These are phyloP conservation scores for Dendropsophus ebraccatus DNA, from an alignment of 2,113 vertebrate genomes.

Conservation along the genomic window DNA sequence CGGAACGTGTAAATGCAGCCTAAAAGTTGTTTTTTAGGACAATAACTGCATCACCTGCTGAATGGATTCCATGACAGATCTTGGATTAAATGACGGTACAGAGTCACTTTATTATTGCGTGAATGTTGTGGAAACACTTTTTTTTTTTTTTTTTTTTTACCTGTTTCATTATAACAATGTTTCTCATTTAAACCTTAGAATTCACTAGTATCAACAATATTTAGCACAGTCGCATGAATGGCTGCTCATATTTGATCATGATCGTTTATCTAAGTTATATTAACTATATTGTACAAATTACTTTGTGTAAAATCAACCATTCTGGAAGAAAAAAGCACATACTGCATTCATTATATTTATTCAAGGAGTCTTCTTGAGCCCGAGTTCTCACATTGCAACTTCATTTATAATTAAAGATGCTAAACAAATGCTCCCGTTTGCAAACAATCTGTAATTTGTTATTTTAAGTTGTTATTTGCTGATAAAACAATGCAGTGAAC, in stretches of 20 bases:
- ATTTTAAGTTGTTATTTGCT: conserved; percentile 7
- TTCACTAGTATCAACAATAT: not conserved
- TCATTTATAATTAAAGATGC: not conserved
- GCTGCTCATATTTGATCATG: not conserved
- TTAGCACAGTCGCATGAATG: not conserved
- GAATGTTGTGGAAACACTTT: too few species aligned
- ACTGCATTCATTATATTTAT: not conserved
- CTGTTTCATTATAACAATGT: too few species aligned
- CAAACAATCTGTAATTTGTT: conserved; percentile 3
- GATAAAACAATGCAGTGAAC: conserved; percentile 7
- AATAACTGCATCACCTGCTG: too few species aligned
- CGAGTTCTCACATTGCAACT: not conserved
- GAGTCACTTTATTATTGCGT: too few species aligned
- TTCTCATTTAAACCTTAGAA: not conserved
- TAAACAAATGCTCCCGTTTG: conserved; percentile 23
- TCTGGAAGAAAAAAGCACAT: not conserved
- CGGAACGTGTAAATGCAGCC: too few species aligned
- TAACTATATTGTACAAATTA: not conserved
- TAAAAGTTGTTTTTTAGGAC: too few species aligned
- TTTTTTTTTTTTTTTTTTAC: too few species aligned
- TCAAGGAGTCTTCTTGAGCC: not conserved
- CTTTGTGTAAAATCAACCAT: not conserved
- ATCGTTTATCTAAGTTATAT: conserved; percentile 11
- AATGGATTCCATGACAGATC: too few species aligned
- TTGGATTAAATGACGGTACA: too few species aligned